Evolutionary conservation across 2,797 vertebrate species (phyloP), one percentile per base, ranked within the genome.

Genomic region (Psittacula echo): DNA sequence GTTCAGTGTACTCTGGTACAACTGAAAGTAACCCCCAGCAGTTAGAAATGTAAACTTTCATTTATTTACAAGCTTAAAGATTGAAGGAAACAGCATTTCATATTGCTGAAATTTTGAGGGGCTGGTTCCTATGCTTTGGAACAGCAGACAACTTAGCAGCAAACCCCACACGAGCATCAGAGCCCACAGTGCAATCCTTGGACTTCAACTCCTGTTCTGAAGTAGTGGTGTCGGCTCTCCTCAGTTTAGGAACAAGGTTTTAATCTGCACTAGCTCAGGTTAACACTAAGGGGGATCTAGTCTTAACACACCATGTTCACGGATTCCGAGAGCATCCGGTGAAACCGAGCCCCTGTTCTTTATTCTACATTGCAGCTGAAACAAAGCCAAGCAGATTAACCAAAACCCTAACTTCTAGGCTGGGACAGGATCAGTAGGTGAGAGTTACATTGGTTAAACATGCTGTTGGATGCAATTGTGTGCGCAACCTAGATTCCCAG

Each of bases 1-100:
- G 80, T 75, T 97, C 97, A 96, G 96, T 32, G 96, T 97, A 97
- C 87, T 85, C 81, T 66, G 84, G 94, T 96, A 96, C 96, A 19
- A 60, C 95, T 92, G 95, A 96, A 93, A 72, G 65, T 56, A 95
- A 66, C 45, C 34, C 44, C 81, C n/a, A 96, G 94, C 94, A 96
- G 94, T 78, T 72, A 92, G 89, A 97, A 98, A 98, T 97, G 96
- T 98, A 98, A 98, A 98, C 97, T 97, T 98, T 77, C 89, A 94
- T 90, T 88, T 97, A 97, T 98, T 97, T 98, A 97, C 97, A 98
- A 98, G 95, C 94, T 97, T 97, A 93, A 95, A 94, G 95, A 97
- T 92, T 73, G 94, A 95, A 97, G 95, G 97, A 95, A 97, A 97
- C 93, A 96, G 94, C 96, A 94, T 93, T 95, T 97, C 91, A 75